Evolutionary conservation across 2,797 vertebrate genomes (phyloP).

Genomic region (Eutrigla gurnardus): DNA sequence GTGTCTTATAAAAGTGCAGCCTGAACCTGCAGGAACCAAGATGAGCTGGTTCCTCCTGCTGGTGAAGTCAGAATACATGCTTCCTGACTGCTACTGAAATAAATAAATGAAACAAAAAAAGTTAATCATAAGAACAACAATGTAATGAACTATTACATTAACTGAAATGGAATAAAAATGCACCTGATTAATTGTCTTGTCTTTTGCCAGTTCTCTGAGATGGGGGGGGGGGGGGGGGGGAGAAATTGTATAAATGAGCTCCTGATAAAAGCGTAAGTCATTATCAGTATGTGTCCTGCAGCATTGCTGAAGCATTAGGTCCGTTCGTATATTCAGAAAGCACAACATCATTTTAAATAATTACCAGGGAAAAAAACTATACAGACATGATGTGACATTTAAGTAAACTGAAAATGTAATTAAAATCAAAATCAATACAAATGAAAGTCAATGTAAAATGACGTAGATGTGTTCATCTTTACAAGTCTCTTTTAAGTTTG

Average conservation of each 20-base stretch:
- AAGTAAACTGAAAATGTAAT: background rate
- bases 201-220: background rate
- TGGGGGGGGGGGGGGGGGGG: background rate
- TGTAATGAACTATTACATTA: background rate
- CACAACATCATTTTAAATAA: background rate
- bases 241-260: conserved; percentile 2
- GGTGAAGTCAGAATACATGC: background rate
- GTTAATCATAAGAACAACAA: background rate
- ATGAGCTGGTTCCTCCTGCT: background rate
- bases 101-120: conserved; percentile 5
- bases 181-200: background rate
- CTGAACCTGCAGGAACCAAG: conserved; percentile 4
- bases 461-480: background rate
- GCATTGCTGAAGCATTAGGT: background rate
- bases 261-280: background rate
- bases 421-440: background rate
- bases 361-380: background rate
- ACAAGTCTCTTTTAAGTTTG: background rate
- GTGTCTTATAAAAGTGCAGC: conserved; percentile 12
- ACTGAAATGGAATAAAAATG: conserved; percentile 1
- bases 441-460: too few relatives aligned
- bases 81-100: background rate
- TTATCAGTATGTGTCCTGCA: background rate
- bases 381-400: background rate
- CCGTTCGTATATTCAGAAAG: conserved; percentile 1